Evolutionary conservation across 2,888 invertebrate genomes (phyloP), one percentile per base, ranked within the genome.

Genomic region (Ferrisia virgata): DNA sequence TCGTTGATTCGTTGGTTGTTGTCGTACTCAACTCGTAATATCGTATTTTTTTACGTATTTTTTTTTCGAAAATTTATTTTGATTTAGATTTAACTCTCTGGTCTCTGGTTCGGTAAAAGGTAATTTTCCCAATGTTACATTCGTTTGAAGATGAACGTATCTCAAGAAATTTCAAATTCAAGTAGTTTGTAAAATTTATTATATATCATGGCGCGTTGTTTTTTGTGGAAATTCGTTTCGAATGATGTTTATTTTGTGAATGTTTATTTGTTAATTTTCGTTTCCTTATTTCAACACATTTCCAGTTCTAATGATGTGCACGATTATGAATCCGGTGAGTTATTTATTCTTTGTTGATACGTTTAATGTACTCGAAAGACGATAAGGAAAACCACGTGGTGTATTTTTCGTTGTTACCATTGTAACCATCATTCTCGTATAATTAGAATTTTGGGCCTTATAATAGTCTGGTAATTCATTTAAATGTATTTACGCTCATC

Each of bases 251-350:
- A 76, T 76, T 36, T 36, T 33, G 72, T 76, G 72, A 76, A 76
- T 76, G 72, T 76, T 76, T 76, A 76, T 36, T 76, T 76, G 36
- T 31, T 36, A 76, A 76, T 76, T 76, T 76, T 76, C 72, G 36
- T 36, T 36, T 76, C 72, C 36, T 76, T 15, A 28, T 76, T 36
- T 36, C 18, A 18, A 1, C 36, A 33, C 31, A 18, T 76, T 76
- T 76, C 36, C 72, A 76, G 33, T 18, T 76, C 72, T 36, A 76
- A 76, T 76, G 72, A 76, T 33, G 72, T 76, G 6, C 36, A 33
- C 72, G 72, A 36, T 76, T 76, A 76, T 22, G 72, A 76, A 22
- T 76, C 72, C 36, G 72, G 72, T 76, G 25, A 76, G 72, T 76
- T 76, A 36, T 33, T 76, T 76, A 33, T 36, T 33, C n/a, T 72